phyloP scores from a whole-genome alignment of 2,113 vertebrate genomes.

The Tursiops truncatus region DNA sequence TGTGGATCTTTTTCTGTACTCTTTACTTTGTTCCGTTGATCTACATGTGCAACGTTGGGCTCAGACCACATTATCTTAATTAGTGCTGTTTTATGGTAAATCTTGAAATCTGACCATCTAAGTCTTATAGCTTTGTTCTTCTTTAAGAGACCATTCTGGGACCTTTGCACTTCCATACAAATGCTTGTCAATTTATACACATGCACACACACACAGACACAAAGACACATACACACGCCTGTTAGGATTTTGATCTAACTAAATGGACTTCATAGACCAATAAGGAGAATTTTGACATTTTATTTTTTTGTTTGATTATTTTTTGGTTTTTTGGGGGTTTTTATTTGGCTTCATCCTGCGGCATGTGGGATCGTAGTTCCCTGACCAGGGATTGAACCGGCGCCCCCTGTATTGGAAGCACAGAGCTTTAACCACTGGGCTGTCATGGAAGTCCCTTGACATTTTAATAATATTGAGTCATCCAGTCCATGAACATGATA shows the following conservation, averaged over 20 bases:
- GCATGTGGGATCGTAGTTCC: too few relatives aligned
- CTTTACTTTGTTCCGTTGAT: neutral
- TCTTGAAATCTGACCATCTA: neutral
- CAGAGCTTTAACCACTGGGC: too few relatives aligned
- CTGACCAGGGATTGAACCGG: too few relatives aligned
- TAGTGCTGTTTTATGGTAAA: neutral
- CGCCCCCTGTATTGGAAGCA: too few relatives aligned
- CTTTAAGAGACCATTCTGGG: neutral
- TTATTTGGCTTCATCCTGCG: neutral
- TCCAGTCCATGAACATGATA: neutral
- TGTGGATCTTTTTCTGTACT: neutral
- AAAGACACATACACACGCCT: neutral
- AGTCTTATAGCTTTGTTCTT: neutral
- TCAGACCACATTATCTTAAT: neutral
- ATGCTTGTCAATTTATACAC: neutral
- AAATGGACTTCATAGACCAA: neutral
- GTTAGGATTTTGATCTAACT: neutral
- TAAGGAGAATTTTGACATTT: neutral
- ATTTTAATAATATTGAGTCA: neutral
- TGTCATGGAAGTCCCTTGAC: neutral
- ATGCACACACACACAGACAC: neutral
- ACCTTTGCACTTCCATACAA: neutral
- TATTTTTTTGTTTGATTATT: too few relatives aligned
- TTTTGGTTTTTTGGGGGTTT: neutral
- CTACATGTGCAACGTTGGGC: neutral